Conservation (phyloP, 2,888 invertebrate species). For the Harmothoe impar region DNA sequence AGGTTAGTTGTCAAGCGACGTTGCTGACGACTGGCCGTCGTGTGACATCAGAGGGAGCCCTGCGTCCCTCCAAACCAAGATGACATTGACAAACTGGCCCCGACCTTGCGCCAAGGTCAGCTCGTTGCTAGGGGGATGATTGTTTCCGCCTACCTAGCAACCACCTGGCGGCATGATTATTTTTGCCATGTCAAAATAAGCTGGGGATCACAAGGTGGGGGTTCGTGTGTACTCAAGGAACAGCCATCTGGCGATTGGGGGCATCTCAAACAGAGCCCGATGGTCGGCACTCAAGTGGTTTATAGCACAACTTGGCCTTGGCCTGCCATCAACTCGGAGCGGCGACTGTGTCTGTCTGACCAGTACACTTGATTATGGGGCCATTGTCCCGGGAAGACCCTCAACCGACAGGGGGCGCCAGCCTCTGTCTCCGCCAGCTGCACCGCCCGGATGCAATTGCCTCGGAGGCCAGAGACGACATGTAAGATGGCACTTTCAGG, state of each 20-base stretch:
- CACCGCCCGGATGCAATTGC: constrained; percentile 18
- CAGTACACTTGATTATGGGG: constrained; percentile 57
- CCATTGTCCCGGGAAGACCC: constrained; percentile 55
- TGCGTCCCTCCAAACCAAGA: constrained; percentile 19
- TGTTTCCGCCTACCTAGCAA: constrained; percentile 61
- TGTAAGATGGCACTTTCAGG: constrained; percentile 13
- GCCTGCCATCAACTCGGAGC: constrained; percentile 10
- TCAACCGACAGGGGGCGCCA: constrained; percentile 24
- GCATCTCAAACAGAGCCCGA: constrained; percentile 58
- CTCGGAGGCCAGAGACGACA: constrained; percentile 1
- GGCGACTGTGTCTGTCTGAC: constrained; percentile 38
- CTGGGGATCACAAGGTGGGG: constrained; percentile 41
- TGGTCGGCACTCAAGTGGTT: constrained; percentile 44
- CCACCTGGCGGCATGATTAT: constrained; percentile 57
- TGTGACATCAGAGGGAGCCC: constrained; percentile 42
- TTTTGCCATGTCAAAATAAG: constrained; percentile 61
- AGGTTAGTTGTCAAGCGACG: constrained; percentile 45
- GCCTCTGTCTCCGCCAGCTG: constrained; percentile 40
- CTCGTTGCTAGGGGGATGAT: constrained; percentile 55
- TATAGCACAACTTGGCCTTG: constrained; percentile 17
- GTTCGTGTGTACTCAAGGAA: constrained; percentile 56
- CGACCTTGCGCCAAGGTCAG: constrained; percentile 56
- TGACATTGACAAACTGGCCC: constrained; percentile 57
- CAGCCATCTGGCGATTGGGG: constrained; percentile 57
- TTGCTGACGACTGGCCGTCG: constrained; percentile 38